Evolutionary conservation across 35 echinoderm and acorn worm genomes (phyloP), one percentile per base, ranked within the genome.

Genomic region (Eucidaris tribuloides): DNA sequence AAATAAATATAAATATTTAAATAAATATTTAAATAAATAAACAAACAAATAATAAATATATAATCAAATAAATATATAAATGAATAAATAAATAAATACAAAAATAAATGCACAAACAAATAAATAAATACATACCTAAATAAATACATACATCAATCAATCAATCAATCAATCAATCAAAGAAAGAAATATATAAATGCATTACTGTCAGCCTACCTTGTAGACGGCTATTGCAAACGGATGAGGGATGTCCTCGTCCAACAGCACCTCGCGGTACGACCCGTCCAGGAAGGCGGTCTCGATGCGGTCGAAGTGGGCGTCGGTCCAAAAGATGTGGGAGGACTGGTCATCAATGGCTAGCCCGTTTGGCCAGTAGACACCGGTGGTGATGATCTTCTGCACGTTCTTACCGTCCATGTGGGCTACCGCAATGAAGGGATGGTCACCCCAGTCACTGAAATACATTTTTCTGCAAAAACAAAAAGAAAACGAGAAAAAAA

Each of bases 341-440:
- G 66, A 86, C 65, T 89, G 82, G 41, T 93, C 83, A 45, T 99
- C 96, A 25, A 99, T 93, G 42, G 90, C 57, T 35, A 99, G 70
- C 2, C 96, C 96, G 57, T 99, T 99, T 9, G 96, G 96, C 96
- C 96, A 93, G 48, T 93, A 76, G 31, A 99, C 39, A 18, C 81
- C 81, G 1, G 57, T 81, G 20, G 4, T 63, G 13, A 93, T 42
- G 7, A 99, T 42, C 17, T 7, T 30, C 4, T 19, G 33, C 1
- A 42, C 36, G 70, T 87, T 71, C 2, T 17, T 59, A 0, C 96
- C 96, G 58, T 99, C 91, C 96, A 99, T 93, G 45, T 72, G 62
- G 7, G 86, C 90, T 0, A 60, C 29, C 1, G 54, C 37, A 32
- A 99, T 99, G 29, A 76, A 49, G 1, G 96, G 64, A 30, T 31